Conservation (phyloP, 2,888 invertebrate species). For the Lysandra coridon region DNA sequence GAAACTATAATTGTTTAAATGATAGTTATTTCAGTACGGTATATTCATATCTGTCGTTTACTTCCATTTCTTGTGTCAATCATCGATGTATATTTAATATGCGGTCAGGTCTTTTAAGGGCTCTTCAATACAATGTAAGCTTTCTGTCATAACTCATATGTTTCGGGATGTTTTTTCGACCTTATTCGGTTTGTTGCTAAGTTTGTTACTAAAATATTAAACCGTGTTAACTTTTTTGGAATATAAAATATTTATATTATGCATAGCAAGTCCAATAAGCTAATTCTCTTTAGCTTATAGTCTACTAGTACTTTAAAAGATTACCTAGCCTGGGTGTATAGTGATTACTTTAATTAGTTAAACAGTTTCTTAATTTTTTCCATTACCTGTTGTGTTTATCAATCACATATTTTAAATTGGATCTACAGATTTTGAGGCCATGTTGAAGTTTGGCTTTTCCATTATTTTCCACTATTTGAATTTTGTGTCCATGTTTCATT, state of each 20-base stretch:
- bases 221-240: neutral
- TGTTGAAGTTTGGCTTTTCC: no score
- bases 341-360: no score
- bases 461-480: no score
- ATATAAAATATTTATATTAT: neutral
- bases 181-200: neutral
- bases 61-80: conserved; percentile 17
- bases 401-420: no score
- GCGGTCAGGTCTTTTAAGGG: neutral
- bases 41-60: conserved; percentile 13
- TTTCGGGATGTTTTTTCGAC: neutral
- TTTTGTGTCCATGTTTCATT: no score
- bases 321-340: no score
- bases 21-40: neutral
- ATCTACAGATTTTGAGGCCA: no score
- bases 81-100: neutral
- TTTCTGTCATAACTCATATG: neutral
- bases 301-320: no score
- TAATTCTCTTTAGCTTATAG: no score
- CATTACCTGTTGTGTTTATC: no score
- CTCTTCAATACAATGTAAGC: neutral
- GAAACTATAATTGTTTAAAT: neutral
- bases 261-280: no score
- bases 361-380: no score
- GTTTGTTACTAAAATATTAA: neutral